phyloP scores from a whole-genome alignment of 2,113 vertebrate genomes.

The Silurus meridionalis region DNA sequence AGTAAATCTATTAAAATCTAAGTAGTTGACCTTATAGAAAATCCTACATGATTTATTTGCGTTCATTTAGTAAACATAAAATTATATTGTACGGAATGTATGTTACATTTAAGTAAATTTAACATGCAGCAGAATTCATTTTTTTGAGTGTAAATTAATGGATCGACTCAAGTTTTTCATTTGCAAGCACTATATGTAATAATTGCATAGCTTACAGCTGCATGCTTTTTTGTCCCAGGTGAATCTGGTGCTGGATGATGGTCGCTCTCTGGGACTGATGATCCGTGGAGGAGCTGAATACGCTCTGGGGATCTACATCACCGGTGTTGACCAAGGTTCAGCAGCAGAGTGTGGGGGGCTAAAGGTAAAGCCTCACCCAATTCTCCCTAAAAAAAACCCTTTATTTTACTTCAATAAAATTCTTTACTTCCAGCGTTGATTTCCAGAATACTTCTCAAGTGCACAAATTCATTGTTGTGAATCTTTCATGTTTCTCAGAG shows the following conservation, averaged over 20 bases:
- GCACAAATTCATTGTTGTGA: not conserved
- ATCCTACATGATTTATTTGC: too few species aligned
- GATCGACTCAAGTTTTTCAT: not conserved
- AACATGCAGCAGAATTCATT: too few species aligned
- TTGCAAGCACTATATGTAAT: not conserved
- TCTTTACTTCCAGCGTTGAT: not conserved
- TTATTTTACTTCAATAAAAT: not conserved
- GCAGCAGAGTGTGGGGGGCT: conserved; percentile 90
- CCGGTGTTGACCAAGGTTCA: conserved; percentile 88
- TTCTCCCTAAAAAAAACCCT: not conserved
- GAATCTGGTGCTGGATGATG: conserved; percentile 90
- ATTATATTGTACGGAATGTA: too few species aligned
- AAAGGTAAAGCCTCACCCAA: conserved; percentile 76
- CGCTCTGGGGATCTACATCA: conserved; percentile 93
- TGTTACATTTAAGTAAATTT: too few species aligned
- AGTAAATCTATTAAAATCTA: too few species aligned
- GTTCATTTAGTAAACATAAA: too few species aligned
- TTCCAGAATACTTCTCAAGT: not conserved
- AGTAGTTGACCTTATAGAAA: too few species aligned
- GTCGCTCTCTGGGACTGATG: conserved; percentile 91
- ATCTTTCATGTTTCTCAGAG: not conserved
- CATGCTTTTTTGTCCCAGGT: conserved; percentile 73
- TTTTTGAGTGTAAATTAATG: not conserved
- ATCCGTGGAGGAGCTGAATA: conserved; percentile 94
- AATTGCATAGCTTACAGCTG: not conserved